phyloP scores from a whole-genome alignment of 2,797 vertebrate species.

The Halcyon badia region DNA sequence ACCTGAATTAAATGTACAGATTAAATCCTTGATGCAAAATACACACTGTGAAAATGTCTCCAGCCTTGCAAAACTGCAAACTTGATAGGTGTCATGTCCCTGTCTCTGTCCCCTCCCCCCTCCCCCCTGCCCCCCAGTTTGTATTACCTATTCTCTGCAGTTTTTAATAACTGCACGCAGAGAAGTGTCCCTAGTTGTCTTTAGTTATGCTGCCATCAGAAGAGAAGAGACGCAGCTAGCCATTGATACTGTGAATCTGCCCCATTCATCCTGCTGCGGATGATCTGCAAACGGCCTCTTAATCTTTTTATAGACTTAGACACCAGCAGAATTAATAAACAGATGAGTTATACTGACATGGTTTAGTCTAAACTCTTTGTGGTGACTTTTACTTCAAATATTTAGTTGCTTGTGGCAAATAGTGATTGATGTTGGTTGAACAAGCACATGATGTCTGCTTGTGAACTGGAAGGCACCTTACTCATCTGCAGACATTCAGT shows the following conservation, averaged over 20 bases:
- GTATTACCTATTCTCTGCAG: not conserved
- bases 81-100: too few relatives aligned
- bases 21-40: not conserved
- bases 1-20: not conserved
- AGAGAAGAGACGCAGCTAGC: not conserved
- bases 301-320: not conserved
- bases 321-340: not conserved
- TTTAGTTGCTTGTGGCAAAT: not conserved
- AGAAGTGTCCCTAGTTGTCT: not conserved
- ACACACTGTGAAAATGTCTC: not conserved
- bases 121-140: too few relatives aligned
- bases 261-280: not conserved
- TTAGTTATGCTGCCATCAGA: not conserved
- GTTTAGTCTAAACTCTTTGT: not conserved
- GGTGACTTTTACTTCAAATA: not conserved
- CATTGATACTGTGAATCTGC: not conserved
- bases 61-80: not conserved
- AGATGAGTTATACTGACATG: not conserved
- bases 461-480: not conserved
- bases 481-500: not conserved
- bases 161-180: not conserved
- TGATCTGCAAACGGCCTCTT: not conserved
- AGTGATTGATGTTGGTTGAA: not conserved
- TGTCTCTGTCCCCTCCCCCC: too few relatives aligned
- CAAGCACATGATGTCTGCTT: not conserved